Evolutionary conservation across 2,113 vertebrate genomes (phyloP).

Genomic region (Australoheros scitulus): DNA sequence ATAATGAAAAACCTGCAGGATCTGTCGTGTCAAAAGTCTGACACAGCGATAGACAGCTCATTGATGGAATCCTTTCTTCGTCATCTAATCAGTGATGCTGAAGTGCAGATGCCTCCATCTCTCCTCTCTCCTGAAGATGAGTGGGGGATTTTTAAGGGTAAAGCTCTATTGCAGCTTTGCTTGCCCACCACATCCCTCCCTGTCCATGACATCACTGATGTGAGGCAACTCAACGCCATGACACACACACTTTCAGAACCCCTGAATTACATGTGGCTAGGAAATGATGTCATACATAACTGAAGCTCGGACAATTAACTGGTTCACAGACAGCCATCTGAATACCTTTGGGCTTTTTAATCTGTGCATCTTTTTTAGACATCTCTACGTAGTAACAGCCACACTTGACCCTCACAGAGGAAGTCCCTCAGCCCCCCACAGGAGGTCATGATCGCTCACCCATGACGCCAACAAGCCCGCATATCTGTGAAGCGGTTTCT

Average conservation of each 20-base stretch:
- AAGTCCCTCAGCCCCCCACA: not conserved
- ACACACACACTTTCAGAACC: not conserved
- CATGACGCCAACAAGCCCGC: not conserved
- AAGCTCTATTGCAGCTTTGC: conserved; percentile 2
- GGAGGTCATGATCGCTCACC: not conserved
- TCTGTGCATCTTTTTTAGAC: too few relatives aligned
- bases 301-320: not conserved
- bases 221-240: not conserved
- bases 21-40: conserved; percentile 2
- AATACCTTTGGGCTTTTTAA: not conserved
- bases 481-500: not conserved
- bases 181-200: not conserved
- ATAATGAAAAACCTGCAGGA: conserved; percentile 7
- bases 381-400: not conserved
- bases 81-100: conserved; percentile 31
- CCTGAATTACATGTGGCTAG: not conserved
- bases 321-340: not conserved
- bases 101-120: conserved; percentile 12
- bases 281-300: not conserved
- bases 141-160: not conserved
- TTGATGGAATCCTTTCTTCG: not conserved
- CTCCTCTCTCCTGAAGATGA: conserved; percentile 23
- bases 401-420: not conserved
- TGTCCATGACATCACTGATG: not conserved
- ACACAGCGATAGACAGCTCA: not conserved